These are phyloP conservation scores for Folsomia candida DNA, from an alignment of 2,888 invertebrate genomes.

Conservation along the genomic window DNA sequence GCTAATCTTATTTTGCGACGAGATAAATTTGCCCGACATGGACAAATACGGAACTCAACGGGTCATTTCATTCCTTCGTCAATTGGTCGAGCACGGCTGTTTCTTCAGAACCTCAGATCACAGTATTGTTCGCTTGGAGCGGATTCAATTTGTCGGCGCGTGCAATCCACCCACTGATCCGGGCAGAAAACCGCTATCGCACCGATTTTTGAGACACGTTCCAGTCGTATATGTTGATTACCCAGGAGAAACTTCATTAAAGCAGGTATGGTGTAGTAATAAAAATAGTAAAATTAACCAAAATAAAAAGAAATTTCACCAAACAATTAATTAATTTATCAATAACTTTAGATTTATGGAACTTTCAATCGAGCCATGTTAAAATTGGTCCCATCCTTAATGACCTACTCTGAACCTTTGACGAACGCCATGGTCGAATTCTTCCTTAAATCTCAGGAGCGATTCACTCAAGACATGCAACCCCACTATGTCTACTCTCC, in stretches of 20 bases:
- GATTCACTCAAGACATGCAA: conserved; percentile 99
- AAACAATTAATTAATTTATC: too few relatives aligned
- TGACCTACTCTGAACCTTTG: conserved; percentile 91
- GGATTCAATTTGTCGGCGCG: conserved; percentile 99
- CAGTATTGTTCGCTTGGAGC: conserved; percentile 93
- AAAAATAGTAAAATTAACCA: too few relatives aligned
- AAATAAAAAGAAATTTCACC: not conserved
- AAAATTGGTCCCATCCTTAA: conserved; percentile 83
- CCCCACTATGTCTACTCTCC: conserved; percentile 99
- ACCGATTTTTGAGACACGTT: conserved; percentile 85
- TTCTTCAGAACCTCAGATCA: conserved; percentile 89
- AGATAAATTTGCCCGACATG: conserved; percentile 99
- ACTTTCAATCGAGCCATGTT: conserved; percentile 99
- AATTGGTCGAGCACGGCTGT: conserved; percentile 93
- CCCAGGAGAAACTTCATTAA: conserved; percentile 94
- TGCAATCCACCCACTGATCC: conserved; percentile 99
- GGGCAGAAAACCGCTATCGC: conserved; percentile 91
- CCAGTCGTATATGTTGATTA: conserved; percentile 99
- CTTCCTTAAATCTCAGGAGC: conserved; percentile 92
- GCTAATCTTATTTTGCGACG: conserved; percentile 98
- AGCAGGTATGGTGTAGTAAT: conserved; percentile 65
- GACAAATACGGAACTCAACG: conserved; percentile 96
- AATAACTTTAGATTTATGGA: conserved; percentile 76
- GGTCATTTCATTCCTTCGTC: conserved; percentile 97
- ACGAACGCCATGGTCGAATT: conserved; percentile 99